Percentiles rank a stretch among this genome's conserved stretches.
Conservation (phyloP, 2,113 vertebrate genomes). For the Engraulis encrasicolus region DNA sequence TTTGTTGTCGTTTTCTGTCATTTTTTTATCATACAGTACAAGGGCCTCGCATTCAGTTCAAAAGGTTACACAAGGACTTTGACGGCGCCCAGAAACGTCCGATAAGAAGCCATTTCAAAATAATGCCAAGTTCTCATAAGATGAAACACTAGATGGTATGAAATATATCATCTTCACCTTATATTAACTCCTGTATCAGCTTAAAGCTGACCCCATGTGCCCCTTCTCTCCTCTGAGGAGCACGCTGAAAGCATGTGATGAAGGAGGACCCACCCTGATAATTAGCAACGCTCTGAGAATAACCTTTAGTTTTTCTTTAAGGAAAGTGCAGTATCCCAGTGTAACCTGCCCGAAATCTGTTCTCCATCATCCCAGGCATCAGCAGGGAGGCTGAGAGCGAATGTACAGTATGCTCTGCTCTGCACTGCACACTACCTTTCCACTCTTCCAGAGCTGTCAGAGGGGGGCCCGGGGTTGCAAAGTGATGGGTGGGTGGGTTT, state of each 20-base stretch:
- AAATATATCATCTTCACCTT: too few relatives aligned
- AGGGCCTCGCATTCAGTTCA: background rate
- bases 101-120: background rate
- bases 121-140: too few relatives aligned
- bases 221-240: background rate
- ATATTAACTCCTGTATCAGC: too few relatives aligned
- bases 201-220: background rate
- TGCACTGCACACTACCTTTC: background rate
- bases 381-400: background rate
- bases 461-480: too few relatives aligned
- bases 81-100: background rate
- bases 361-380: background rate
- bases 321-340: background rate
- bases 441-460: background rate
- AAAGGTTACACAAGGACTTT: background rate
- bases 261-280: background rate
- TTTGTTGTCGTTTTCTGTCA: too few relatives aligned
- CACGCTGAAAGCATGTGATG: background rate
- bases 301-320: background rate
- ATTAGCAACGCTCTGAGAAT: background rate
- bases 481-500: background rate
- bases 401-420: too few relatives aligned
- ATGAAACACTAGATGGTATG: too few relatives aligned
- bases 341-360: background rate
- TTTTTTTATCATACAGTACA: too few relatives aligned